Evolutionary conservation across 2,113 vertebrate genomes (phyloP), one percentile per base, ranked within the genome.

Genomic region (Arenaria interpres): DNA sequence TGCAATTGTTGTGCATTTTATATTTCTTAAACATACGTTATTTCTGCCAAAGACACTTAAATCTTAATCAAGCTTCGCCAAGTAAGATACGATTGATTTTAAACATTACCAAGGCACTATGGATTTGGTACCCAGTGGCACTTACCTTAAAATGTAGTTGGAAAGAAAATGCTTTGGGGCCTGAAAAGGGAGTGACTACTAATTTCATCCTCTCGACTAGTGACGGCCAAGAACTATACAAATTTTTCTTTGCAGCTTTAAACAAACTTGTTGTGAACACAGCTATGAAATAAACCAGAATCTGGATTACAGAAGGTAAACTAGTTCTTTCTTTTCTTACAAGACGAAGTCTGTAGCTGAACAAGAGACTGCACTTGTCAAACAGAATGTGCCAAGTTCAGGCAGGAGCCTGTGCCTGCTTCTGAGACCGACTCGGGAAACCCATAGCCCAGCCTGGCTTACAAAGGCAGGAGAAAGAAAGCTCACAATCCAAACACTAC

Each of bases 261-360:
- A 93, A 85, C 85, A 93, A 96, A 90, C 56, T 85, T 68, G n/a
- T 33, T 76, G 59, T 80, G 90, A 90, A 82, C 41, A 64, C 51
- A 91, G 6, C 48, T 21, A 39, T 88, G 94, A 96, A 93, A 96
- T 57, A 96, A 96, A 75, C 25, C 95, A 96, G 93, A 87, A 94
- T 79, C 66, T 78, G 72, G 80, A 91, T 89, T 73, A 69, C 5
- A 6, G 74, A 72, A 93, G 71, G 90, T 30, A 88, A 91, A 87
- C n/a, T 25, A 45, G 22, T 41, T 78, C 37, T 27, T 80, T 75
- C 69, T 63, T 96, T 73, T 41, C 78, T 71, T 71, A 73, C 68
- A 78, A 73, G 81, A 57, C 60, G 77, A 93, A 94, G 50, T 16
- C 57, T 32, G 50, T 39, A 81, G 56, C 54, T 82, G 75, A 86